Evolutionary conservation across 2,888 invertebrate species (phyloP), one percentile per base, ranked within the genome.

Genomic region (Agriopis marginaria): DNA sequence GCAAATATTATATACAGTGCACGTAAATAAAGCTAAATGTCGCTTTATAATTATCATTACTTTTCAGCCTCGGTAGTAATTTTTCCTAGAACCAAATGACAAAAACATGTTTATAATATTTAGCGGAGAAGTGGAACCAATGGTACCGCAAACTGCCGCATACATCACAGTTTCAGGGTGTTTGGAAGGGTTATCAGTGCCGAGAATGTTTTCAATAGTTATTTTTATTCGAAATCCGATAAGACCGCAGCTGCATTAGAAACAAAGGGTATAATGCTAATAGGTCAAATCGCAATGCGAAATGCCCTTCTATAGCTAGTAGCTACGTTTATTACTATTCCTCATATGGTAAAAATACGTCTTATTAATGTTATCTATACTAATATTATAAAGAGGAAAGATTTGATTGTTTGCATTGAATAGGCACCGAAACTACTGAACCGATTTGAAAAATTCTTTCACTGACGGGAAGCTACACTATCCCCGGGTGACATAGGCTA

Each of bases 211-310:
- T 89, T 86, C 88, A 91, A 90, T 89, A 84, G 79, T 82, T 86
- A 88, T 74, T 73, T 89, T 90, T 91, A 90, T 89, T 90, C 87
- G 88, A 87, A 78, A 73, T 60, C 79, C 89, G 93, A 94, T 93
- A 94, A 92, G 86, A 82, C 85, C 66, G 86, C 93, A 93, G 92
- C 92, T 93, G 93, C 89, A 80, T 85, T 78, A 77, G 86, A 90
- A 77, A 93, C 93, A 93, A 93, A 93, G 92, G 87, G 81, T 87
- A 86, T 88, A 88, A 89, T 83, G 82, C 88, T 83, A 81, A 86
- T 87, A 78, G 78, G 83, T 89, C 81, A 82, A 86, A 88, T 84
- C 68, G 86, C 82, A 83, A 84, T 83, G 87, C 85, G 85, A 89
- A 88, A 86, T 79, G 81, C 79, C 83, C 80, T 79, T 79, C 74